Conservation (phyloP, 2,113 vertebrate species). For the Rissa tridactyla region DNA sequence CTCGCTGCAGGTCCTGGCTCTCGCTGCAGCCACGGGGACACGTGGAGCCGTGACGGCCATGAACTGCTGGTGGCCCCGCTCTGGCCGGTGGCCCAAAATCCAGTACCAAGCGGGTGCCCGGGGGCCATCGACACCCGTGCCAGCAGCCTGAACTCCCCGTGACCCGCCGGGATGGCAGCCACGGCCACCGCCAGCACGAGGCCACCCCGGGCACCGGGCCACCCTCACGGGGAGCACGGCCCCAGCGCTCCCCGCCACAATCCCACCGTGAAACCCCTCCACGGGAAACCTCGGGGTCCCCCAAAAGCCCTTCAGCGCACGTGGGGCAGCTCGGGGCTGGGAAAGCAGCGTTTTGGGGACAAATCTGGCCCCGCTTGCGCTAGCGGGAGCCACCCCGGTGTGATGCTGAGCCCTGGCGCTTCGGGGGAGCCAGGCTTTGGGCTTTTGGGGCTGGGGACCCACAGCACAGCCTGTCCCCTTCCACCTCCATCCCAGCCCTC, state of each 20-base stretch:
- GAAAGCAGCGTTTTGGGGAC: rapidly evolving
- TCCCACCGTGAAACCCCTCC: background rate
- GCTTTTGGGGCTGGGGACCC: background rate
- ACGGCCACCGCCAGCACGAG: background rate
- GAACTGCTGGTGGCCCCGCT: background rate
- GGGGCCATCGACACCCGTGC: background rate
- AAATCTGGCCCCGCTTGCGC: rapidly evolving
- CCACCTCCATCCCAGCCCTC: background rate
- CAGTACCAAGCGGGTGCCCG: background rate
- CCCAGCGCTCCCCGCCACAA: background rate
- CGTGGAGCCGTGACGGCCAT: rapidly evolving
- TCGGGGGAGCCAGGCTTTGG: rapidly evolving
- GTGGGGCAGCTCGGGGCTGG: rapidly evolving
- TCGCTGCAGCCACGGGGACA: background rate
- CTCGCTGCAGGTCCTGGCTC: background rate
- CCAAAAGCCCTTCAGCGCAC: rapidly evolving
- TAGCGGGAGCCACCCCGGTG: rapidly evolving
- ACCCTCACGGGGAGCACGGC: background rate
- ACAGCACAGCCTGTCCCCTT: rapidly evolving
- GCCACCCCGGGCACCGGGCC: background rate
- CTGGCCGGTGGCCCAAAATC: background rate
- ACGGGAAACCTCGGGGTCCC: rapidly evolving
- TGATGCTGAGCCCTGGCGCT: rapidly evolving
- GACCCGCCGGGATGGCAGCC: background rate
- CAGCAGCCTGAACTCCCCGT: constrained; percentile 16